Conservation (phyloP, 1,140 invertebrate species). For the Apis dorsata region DNA sequence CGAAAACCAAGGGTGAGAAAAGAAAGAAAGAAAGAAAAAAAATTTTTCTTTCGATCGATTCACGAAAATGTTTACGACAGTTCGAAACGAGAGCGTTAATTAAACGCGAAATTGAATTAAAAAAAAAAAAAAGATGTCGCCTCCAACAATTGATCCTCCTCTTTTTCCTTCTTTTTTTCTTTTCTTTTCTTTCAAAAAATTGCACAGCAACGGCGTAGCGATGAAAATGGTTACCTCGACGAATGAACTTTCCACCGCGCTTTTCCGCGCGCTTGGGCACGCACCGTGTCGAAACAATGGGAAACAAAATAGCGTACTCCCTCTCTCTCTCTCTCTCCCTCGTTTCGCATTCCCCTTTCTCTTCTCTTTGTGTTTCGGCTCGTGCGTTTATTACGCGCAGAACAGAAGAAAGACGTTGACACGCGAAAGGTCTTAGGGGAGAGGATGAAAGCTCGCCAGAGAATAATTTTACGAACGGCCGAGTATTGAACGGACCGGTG, state of each 20-base stretch:
- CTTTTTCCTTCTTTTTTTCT: too few species aligned
- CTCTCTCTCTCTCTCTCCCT: too few species aligned
- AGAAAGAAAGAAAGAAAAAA: neutral
- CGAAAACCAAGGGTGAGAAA: neutral
- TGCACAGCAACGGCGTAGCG: neutral
- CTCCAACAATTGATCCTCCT: neutral
- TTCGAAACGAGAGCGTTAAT: neutral
- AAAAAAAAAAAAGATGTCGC: neutral
- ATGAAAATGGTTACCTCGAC: neutral
- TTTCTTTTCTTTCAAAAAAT: neutral
- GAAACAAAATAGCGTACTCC: neutral
- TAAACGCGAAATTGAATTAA: neutral
- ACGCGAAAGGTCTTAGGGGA: too few species aligned
- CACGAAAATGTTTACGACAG: neutral
- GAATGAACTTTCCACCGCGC: conserved; percentile 7
- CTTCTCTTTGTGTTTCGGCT: neutral
- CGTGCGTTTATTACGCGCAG: neutral
- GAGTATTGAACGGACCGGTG: neutral
- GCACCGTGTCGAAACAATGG: neutral
- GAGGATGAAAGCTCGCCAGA: too few species aligned
- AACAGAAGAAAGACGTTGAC: neutral
- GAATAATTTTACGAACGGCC: neutral
- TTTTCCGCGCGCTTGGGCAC: neutral
- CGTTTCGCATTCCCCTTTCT: neutral
- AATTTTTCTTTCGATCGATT: neutral